Evolutionary conservation across 2,888 invertebrate species (phyloP).

Genomic region (Melanostoma mellinum): DNA sequence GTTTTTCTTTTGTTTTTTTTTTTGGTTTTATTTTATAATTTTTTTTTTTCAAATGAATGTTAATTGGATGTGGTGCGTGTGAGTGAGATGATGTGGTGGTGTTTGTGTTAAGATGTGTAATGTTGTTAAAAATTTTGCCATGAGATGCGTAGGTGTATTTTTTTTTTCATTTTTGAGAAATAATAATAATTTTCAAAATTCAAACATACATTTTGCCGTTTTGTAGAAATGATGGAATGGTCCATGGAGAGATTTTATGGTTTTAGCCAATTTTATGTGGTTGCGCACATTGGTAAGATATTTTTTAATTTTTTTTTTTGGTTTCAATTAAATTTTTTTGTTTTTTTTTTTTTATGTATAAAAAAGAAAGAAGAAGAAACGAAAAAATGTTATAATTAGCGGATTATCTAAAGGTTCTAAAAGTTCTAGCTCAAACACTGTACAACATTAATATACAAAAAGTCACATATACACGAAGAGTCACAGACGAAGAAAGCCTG

Average conservation of each 20-base stretch:
- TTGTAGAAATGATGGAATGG: conserved; percentile 61
- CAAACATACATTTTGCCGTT: conserved; percentile 67
- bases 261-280: conserved; percentile 61
- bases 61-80: conserved; percentile 72
- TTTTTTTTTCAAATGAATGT: conserved; percentile 45
- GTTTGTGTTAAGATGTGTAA: conserved; percentile 46
- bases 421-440: conserved; percentile 57
- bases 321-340: conserved; percentile 10
- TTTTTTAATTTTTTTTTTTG: conserved; percentile 14
- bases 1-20: conserved; percentile 78
- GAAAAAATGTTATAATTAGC: conserved; percentile 59
- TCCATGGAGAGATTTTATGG: conserved; percentile 53
- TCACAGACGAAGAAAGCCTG: conserved; percentile 63
- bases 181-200: conserved; percentile 35
- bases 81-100: conserved; percentile 38
- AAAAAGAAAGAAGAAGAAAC: conserved; percentile 41
- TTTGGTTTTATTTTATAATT: conserved; percentile 25
- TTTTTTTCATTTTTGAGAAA: conserved; percentile 10
- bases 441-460: conserved; percentile 68
- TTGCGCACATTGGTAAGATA: conserved; percentile 51
- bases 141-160: conserved; percentile 38
- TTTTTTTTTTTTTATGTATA: conserved; percentile 41
- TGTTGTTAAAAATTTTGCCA: conserved; percentile 49
- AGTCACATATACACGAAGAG: conserved; percentile 64
- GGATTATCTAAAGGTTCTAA: conserved; percentile 28